Conservation (phyloP, 2,797 vertebrate genomes). For the Pipistrellus kuhlii region DNA sequence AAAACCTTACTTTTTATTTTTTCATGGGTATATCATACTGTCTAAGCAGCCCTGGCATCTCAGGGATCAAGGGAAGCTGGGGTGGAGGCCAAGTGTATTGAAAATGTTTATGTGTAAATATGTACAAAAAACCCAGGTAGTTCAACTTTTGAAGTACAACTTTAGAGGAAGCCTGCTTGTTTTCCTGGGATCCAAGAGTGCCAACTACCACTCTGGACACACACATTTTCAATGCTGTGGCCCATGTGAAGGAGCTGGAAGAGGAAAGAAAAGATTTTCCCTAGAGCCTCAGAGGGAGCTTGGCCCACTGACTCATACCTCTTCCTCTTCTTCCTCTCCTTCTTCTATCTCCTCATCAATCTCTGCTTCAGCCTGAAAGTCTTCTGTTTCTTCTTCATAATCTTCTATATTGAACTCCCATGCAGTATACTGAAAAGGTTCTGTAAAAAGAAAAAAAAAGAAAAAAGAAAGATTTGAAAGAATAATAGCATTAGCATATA, state of each 20-base stretch:
- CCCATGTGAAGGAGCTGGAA: neutral
- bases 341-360: conserved; percentile 82
- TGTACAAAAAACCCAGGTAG: too few relatives aligned
- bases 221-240: neutral
- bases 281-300: too few relatives aligned
- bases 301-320: conserved; percentile 30
- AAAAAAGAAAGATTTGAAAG: neutral
- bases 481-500: conserved; percentile 4
- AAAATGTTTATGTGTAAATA: neutral
- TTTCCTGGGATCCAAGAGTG: neutral
- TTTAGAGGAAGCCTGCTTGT: neutral
- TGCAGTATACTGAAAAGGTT: conserved; percentile 89
- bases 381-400: conserved; percentile 92
- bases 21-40: neutral
- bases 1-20: neutral
- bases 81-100: neutral
- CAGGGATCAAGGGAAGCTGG: neutral
- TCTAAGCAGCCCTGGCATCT: conserved; percentile 30
- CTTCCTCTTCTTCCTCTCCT: conserved; percentile 83
- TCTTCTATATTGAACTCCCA: conserved; percentile 90
- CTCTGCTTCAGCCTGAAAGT: conserved; percentile 87
- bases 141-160: too few relatives aligned
- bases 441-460: conserved; percentile 79
- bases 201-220: neutral
- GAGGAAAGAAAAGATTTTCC: neutral